Percentiles rank a stretch among this genome's conserved stretches.
These are phyloP conservation scores for Ochotona princeps DNA, from an alignment of 2,113 vertebrate species.

Conservation along the genomic window DNA sequence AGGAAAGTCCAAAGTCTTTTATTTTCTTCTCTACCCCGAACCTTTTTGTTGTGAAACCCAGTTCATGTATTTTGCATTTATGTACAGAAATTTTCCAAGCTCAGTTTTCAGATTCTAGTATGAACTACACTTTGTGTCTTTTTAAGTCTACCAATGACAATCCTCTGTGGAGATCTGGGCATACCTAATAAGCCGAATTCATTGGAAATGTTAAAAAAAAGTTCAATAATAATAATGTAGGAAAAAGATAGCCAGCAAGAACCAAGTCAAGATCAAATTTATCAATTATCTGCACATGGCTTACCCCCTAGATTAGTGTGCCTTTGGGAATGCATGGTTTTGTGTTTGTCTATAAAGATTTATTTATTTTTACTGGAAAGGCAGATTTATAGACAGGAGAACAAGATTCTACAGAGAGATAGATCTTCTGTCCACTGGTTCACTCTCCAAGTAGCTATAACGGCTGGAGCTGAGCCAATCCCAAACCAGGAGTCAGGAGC, in stretches of 20 bases:
- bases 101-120: neutral
- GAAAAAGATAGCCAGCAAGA: neutral
- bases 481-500: too few species aligned
- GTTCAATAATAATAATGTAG: neutral
- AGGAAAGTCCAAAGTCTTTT: neutral
- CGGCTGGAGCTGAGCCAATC: too few species aligned
- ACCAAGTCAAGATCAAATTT: slow-evolving; percentile 14
- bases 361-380: too few species aligned
- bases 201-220: neutral
- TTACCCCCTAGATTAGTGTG: slow-evolving; percentile 10
- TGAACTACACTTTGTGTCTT: slow-evolving; percentile 6
- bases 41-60: slow-evolving; percentile 29
- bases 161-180: neutral
- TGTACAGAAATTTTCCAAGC: neutral
- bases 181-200: neutral
- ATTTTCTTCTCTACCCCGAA: neutral
- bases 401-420: too few species aligned
- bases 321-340: neutral
- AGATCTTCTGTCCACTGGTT: too few species aligned
- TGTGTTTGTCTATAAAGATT: neutral
- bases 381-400: too few species aligned
- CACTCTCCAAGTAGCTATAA: too few species aligned
- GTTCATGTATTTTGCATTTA: neutral
- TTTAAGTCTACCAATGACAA: neutral
- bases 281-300: neutral